Conservation (phyloP, 2,797 vertebrate genomes). For the Lophius americanus region DNA sequence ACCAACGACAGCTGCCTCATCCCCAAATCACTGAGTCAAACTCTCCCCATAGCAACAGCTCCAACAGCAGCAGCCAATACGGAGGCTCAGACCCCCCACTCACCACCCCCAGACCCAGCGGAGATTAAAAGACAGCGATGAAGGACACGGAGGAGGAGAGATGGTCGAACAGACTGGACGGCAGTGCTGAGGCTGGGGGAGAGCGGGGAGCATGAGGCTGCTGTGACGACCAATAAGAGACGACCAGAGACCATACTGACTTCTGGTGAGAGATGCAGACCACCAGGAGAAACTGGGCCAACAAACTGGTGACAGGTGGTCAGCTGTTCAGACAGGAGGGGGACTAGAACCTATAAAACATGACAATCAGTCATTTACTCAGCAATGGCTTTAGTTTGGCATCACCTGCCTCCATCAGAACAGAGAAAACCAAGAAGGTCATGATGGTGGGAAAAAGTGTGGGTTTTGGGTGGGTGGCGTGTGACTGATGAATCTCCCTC, state of each 20-base stretch:
- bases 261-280: constrained; percentile 40
- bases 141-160: constrained; percentile 51
- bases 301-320: constrained; percentile 61
- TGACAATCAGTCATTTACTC: too few relatives aligned
- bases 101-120: constrained; percentile 28
- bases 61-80: constrained; percentile 69
- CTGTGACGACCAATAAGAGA: not conserved
- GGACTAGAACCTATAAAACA: too few relatives aligned
- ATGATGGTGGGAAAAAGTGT: too few relatives aligned
- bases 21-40: constrained; percentile 44
- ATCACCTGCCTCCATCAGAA: too few relatives aligned
- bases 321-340: too few relatives aligned
- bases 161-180: constrained; percentile 22
- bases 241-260: too few relatives aligned
- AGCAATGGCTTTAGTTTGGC: too few relatives aligned
- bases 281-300: constrained; percentile 76
- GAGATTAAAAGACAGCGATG: constrained; percentile 63
- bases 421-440: too few relatives aligned
- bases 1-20: constrained; percentile 22
- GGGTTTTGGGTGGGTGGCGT: constrained; percentile 5
- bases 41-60: constrained; percentile 80
- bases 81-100: not conserved
- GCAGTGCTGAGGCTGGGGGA: not conserved
- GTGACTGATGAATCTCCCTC: constrained; percentile 30
- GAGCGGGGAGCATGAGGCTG: not conserved